phyloP scores from a whole-genome alignment of 2,797 vertebrate species.

The Sphaeramia orbicularis region DNA sequence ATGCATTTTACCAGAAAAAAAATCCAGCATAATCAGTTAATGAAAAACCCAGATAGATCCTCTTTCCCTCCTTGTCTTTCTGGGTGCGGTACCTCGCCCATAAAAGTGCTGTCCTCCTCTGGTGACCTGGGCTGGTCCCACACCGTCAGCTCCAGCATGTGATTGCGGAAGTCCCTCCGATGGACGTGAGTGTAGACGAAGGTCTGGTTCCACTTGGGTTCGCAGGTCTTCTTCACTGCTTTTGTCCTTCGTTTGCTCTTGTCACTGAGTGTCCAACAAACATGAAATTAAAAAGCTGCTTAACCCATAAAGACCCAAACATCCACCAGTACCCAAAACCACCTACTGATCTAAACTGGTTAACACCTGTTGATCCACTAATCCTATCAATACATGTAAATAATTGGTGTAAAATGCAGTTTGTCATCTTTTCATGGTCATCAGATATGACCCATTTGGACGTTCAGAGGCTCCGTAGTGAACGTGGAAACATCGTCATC shows the following conservation, averaged over 20 bases:
- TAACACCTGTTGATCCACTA: too few relatives aligned
- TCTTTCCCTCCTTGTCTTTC: not conserved
- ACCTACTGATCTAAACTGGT: not conserved
- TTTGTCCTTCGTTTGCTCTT: conserved; percentile 97
- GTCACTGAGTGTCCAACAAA: conserved; percentile 83
- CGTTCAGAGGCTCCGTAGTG: too few relatives aligned
- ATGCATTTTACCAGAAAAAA: too few relatives aligned
- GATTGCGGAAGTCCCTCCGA: conserved; percentile 95
- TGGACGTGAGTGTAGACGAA: conserved; percentile 95
- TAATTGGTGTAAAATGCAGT: too few relatives aligned
- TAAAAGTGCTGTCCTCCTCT: conserved; percentile 94
- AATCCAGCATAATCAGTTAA: too few relatives aligned
- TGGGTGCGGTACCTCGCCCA: conserved; percentile 90
- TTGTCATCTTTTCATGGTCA: too few relatives aligned
- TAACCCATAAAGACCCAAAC: too few relatives aligned
- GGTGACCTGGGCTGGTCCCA: conserved; percentile 96
- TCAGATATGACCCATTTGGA: too few relatives aligned
- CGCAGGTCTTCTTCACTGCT: conserved; percentile 93
- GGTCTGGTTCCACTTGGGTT: conserved; percentile 97
- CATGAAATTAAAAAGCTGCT: not conserved
- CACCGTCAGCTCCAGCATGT: conserved; percentile 95
- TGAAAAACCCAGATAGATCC: too few relatives aligned
- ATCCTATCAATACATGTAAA: too few relatives aligned
- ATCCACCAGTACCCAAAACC: too few relatives aligned
- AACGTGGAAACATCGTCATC: too few relatives aligned